Conservation (phyloP, 2,797 vertebrate species). For the Lates japonicus region DNA sequence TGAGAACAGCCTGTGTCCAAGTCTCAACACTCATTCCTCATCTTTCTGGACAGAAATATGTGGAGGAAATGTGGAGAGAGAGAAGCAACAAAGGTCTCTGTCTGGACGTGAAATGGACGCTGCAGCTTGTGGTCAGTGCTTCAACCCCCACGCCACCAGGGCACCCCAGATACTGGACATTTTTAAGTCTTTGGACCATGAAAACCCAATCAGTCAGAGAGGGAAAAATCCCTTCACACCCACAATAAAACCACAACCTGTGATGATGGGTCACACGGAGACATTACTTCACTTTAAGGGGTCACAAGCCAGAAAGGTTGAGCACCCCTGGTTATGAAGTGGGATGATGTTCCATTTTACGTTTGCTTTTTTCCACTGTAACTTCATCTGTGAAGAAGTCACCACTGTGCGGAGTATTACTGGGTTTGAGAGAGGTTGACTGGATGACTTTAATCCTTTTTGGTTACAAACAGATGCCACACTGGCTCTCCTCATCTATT, state of each 20-base stretch:
- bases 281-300: not conserved
- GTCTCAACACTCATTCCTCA: slow-evolving; percentile 21
- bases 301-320: not conserved
- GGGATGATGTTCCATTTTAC: not conserved
- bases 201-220: not conserved
- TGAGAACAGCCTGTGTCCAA: slow-evolving; percentile 13
- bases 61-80: not conserved
- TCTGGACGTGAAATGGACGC: not conserved
- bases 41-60: slow-evolving; percentile 47
- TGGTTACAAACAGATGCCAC: not conserved
- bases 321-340: not conserved
- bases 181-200: not conserved
- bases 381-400: not conserved
- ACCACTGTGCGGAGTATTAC: not conserved
- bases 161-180: not conserved
- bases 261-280: no score
- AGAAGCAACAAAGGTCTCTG: not conserved
- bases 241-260: not conserved
- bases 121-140: not conserved
- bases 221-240: not conserved
- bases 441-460: not conserved
- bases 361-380: not conserved
- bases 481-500: not conserved
- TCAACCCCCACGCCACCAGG: not conserved
- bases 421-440: not conserved